Conservation (phyloP, 2,888 invertebrate species). For the Plutella xylostella region DNA sequence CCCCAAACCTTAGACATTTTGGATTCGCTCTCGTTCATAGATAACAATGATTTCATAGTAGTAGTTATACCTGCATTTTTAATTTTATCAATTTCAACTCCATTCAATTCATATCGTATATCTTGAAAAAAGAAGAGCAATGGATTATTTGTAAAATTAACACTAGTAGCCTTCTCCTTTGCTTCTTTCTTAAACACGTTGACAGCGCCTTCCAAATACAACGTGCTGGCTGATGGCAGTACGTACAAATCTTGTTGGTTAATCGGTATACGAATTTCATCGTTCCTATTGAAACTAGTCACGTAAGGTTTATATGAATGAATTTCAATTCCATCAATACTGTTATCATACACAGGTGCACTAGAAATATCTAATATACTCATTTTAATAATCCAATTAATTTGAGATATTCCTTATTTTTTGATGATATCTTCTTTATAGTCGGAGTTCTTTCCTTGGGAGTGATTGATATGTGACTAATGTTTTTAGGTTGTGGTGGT, state of each 20-base stretch:
- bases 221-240: constrained; percentile 23
- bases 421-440: constrained; percentile 10
- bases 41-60: background rate
- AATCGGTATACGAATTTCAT: constrained; percentile 29
- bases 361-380: constrained; percentile 8
- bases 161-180: background rate
- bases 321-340: constrained; percentile 21
- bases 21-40: constrained; percentile 18
- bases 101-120: constrained; percentile 4
- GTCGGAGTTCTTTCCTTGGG: constrained; percentile 8
- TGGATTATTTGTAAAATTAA: background rate
- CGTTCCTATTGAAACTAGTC: constrained; percentile 23
- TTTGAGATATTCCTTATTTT: constrained; percentile 10
- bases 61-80: constrained; percentile 12
- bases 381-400: constrained; percentile 2
- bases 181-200: background rate
- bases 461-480: constrained; percentile 2
- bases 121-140: constrained; percentile 1
- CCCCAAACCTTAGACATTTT: constrained; percentile 10
- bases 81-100: constrained; percentile 10
- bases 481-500: background rate
- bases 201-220: constrained; percentile 20
- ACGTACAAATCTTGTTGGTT: constrained; percentile 26
- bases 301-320: constrained; percentile 25
- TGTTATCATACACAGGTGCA: constrained; percentile 17